Base-by-base conservation (phyloP, 2,113 vertebrate species). In the Orientallactaga bullata region DNA sequence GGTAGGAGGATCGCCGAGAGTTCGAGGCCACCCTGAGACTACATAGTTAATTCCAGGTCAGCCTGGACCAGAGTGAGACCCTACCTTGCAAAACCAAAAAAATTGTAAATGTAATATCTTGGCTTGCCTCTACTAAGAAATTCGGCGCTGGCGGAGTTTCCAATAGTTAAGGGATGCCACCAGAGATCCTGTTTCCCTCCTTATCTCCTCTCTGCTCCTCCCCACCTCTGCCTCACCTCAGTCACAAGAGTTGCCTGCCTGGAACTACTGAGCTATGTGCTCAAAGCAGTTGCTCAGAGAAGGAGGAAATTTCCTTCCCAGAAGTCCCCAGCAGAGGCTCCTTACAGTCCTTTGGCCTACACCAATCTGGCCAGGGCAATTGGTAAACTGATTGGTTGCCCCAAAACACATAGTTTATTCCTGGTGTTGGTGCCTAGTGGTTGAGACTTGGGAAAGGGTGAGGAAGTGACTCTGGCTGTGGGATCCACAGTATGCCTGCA, bases 91-190 rank as follows among this genome's bases (percentile, higher is more conserved):
- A n/a, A n/a, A n/a, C n/a, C n/a, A n/a, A n/a, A n/a, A n/a, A n/a
- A 85, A 85, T 30, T 47, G 55, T 69, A 84, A 24, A 9, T 35
- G 16, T 9, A 78, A 69, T 86, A 47, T 83, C 16, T 23, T 84
- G 72, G 81, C 30, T 89, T 86, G 37, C 20, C 66, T 89, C 74
- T 93, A 13, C 72, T 58, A 55, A 80, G 89, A 84, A 91, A 28
- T 11, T 4, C 10, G n/a, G 71, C 18, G 47, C 84, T 68, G 28
- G 60, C 42, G 30, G 51, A 60, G 26, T 39, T 88, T 90, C 74
- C 30, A n/a, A 18, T 23, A 55, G 55, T 26, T 89, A 32, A 58
- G 61, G 23, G 39, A 35, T 47, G 51, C 63, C 60, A 30, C 76
- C 16, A 5, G 39, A 65, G 87, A 88, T 23, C 47, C 84, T 37